These are phyloP conservation scores for Trachelus stipa DNA, from an alignment of 2,888 invertebrate genomes.

Conservation along the genomic window DNA sequence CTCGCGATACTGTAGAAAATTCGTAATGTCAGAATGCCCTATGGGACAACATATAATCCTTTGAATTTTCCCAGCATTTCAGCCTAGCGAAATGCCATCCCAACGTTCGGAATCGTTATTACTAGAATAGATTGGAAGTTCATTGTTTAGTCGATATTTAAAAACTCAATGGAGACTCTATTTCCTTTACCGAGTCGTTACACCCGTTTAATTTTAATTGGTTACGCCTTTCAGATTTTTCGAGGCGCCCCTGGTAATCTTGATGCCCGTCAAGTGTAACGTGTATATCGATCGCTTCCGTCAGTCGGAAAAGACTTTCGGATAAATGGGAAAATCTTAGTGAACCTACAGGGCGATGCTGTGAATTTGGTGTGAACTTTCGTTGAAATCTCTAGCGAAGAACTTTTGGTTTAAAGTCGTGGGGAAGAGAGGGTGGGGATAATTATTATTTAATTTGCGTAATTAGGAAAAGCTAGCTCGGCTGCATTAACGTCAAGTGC, in stretches of 20 bases:
- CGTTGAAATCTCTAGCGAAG: background rate
- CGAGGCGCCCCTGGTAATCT: background rate
- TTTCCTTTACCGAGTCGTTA: slow-evolving; percentile 2
- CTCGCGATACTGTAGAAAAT: slow-evolving; percentile 5
- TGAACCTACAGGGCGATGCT: background rate
- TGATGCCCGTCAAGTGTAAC: background rate
- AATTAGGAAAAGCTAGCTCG: slow-evolving; percentile 40
- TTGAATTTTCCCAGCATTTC: slow-evolving; percentile 22
- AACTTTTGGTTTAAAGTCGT: background rate
- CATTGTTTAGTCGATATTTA: slow-evolving; percentile 26
- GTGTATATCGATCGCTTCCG: background rate
- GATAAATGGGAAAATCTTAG: background rate
- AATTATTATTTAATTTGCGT: slow-evolving; percentile 1
- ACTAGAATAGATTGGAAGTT: slow-evolving; percentile 44
- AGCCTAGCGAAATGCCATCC: slow-evolving; percentile 42
- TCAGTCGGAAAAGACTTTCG: background rate
- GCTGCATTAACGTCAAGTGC: slow-evolving; percentile 34
- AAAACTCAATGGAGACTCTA: slow-evolving; percentile 3
- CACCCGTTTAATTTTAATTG: background rate
- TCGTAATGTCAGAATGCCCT: background rate
- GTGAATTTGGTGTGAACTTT: too few species aligned
- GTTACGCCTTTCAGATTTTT: background rate
- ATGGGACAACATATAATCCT: slow-evolving; percentile 35
- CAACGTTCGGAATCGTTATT: slow-evolving; percentile 47
- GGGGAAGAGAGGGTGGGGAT: background rate